Base-by-base conservation (phyloP, 2,888 invertebrate genomes). In the Andrena dorsata region DNA sequence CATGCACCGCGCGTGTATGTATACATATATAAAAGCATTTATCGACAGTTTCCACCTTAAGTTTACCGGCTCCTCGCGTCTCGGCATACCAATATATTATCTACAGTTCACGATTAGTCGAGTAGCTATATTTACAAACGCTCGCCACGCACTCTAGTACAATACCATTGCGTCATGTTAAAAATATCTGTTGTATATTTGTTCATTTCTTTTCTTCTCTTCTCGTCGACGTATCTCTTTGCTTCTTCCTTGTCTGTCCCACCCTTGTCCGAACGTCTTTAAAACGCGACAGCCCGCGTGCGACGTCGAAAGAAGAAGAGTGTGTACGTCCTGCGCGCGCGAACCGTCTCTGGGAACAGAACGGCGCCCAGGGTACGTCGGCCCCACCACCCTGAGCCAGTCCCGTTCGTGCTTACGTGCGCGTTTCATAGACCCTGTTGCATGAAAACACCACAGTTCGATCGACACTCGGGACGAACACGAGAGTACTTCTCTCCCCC, bases 81-180 rank as follows among this genome's bases (percentile, higher is more conserved):
- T n/a, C 69, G 65, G 65, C 64, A 56, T 61, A 35, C 78, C 70
- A 56, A 83, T 81, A 84, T 86, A 80, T 79, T 91, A 92, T 92
- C 92, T 92, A 92, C 91, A 92, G 87, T 89, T 90, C 41, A 91
- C 88, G 86, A 89, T 90, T 86, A 87, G 88, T 90, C 84, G 85
- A 89, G 90, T 92, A 92, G 91, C 90, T 89, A 87, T 92, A 92
- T 92, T 86, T 92, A 93, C 92, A 92, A 87, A 85, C 82, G 83
- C 83, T 82, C 82, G 82, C 75, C 30, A 82, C 76, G 77, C 82
- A 77, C 23, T 56, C 87, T 83, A 85, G 79, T 83, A 87, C 83
- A 87, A 41, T 26, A 56, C 64, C 76, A 77, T 82, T 82, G 80
- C 87, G 86, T 80, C 86, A 76, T 90, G 90, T 90, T 91, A 92